Percentiles rank a stretch among this genome's conserved stretches.
Evolutionary conservation across 2,888 invertebrate genomes (phyloP).

Genomic region (Priocnemis perturbator): DNA sequence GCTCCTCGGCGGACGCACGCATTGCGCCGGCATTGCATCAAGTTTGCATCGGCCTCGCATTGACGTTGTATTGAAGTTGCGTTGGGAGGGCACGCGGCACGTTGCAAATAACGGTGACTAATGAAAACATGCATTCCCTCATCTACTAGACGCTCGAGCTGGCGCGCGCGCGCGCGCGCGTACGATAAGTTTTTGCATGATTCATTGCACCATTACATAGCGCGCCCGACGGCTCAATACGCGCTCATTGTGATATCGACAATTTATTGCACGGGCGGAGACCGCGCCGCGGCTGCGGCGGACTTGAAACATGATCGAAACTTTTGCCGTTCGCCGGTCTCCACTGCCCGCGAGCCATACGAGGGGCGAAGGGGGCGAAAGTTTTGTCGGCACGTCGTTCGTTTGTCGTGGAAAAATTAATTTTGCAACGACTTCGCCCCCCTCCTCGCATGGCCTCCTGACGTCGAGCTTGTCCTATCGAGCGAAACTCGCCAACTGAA

Average conservation of each 20-base stretch:
- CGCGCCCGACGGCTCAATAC: slow-evolving; percentile 54
- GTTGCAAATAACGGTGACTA: slow-evolving; percentile 57
- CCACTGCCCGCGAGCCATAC: slow-evolving; percentile 5
- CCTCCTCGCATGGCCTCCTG: no score
- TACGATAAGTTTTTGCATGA: slow-evolving; percentile 55
- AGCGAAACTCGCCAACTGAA: not conserved
- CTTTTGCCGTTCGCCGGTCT: slow-evolving; percentile 24
- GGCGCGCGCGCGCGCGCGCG: slow-evolving; percentile 20
- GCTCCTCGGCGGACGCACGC: not conserved
- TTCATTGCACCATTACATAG: slow-evolving; percentile 57
- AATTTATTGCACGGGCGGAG: slow-evolving; percentile 53
- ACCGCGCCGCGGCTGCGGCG: slow-evolving; percentile 20
- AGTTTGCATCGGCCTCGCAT: slow-evolving; percentile 40
- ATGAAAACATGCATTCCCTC: slow-evolving; percentile 54
- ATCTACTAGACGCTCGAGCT: slow-evolving; percentile 42
- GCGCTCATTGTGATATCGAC: slow-evolving; percentile 56
- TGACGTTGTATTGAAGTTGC: slow-evolving; percentile 30
- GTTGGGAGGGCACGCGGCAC: slow-evolving; percentile 26
- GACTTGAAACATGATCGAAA: slow-evolving; percentile 36
- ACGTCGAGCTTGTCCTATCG: slow-evolving; percentile 13
- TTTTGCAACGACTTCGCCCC: slow-evolving; percentile 13
- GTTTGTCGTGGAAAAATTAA: slow-evolving; percentile 29
- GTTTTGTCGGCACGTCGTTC: slow-evolving; percentile 26
- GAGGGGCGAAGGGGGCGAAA: slow-evolving; percentile 18
- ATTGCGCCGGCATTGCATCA: slow-evolving; percentile 35